Evolutionary conservation across 2,888 invertebrate species (phyloP), one percentile per base, ranked within the genome.

Genomic region (Coelogynopora nodosa): DNA sequence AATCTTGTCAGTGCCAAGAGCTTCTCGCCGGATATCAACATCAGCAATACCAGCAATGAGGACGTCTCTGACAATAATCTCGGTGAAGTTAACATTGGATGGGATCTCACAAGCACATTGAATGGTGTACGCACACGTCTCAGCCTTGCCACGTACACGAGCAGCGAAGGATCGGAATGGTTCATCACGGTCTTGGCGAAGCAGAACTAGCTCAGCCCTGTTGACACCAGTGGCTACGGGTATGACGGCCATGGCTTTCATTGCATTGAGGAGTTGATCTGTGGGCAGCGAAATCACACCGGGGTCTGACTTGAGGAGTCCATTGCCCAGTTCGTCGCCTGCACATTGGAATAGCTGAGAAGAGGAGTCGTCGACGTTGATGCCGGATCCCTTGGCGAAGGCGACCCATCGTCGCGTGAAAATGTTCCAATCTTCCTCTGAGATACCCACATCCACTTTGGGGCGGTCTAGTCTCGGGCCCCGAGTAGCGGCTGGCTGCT

Each of bases 31-130:
- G 30, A 83, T 83, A 28, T 83, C 84, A 49, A 18, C 31, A 28
- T 83, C 29, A 23, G 27, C 27, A 31, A 83, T 83, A 31, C 84
- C 84, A 49, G 84, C 84, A 83, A 83, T 28, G 10, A 83, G 30
- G 10, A 83, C 84, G 23, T 83, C 31, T n/a, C 84, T 26, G 30
- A 83, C 28, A 10, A 83, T 83, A 10, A 31, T 49, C 26, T 31
- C 84, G 27, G 84, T 83, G 29, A 31, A 30, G 30, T 83, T 31
- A 28, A 23, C 84, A n/a, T n/a, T 49, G 31, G 27, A n/a, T n/a
- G 30, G n/a, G 10, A 18, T 83, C 10, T 30, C 18, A 49, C 49
- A 49, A 49, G 10, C 49, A 49, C 49, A 49, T 49, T 49, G 49
- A 49, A 49, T 18, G 49, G 18, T 49, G 49, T 49, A 49, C 18